A percentile compares a stretch with the other conserved stretches of the same genome.
Evolutionary conservation across 1,140 invertebrate genomes (phyloP).

Genomic region (Kradibia gibbosae): DNA sequence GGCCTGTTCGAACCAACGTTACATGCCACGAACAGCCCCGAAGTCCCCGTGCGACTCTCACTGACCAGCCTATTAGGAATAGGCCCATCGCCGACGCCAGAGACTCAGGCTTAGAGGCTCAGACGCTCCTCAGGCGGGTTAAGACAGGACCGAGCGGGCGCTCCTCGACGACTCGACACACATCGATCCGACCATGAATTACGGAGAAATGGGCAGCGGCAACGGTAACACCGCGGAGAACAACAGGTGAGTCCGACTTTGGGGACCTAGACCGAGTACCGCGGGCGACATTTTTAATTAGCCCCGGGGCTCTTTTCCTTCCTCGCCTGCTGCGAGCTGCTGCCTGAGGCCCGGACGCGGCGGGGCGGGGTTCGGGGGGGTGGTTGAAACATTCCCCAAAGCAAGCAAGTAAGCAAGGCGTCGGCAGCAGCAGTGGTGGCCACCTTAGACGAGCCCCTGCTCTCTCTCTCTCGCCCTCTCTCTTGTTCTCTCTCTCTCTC

Average conservation of each 20-base stretch:
- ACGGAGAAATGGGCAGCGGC: constrained; percentile 17
- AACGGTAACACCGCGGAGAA: constrained; percentile 31
- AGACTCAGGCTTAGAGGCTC: neutral
- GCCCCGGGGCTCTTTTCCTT: too few relatives aligned
- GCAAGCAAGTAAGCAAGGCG: too few relatives aligned
- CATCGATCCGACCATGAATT: constrained; percentile 12
- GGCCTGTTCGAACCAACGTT: neutral
- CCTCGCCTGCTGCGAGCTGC: too few relatives aligned
- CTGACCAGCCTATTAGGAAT: neutral
- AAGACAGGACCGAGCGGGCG: neutral
- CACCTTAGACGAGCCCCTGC: too few relatives aligned
- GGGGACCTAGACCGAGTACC: neutral
- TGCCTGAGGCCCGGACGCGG: too few relatives aligned
- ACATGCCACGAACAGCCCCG: neutral
- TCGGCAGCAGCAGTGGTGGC: neutral
- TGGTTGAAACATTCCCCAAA: too few relatives aligned
- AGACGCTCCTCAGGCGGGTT: neutral
- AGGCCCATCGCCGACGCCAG: too few relatives aligned
- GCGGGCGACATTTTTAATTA: too few relatives aligned
- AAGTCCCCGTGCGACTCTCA: neutral
- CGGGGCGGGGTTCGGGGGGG: neutral
- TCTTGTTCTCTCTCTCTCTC: neutral
- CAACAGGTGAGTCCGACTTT: constrained; percentile 12
- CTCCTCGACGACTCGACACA: too few relatives aligned
- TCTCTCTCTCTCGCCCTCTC: neutral